phyloP scores from a whole-genome alignment of 2,888 invertebrate species.

The Trachelus iudaicus region DNA sequence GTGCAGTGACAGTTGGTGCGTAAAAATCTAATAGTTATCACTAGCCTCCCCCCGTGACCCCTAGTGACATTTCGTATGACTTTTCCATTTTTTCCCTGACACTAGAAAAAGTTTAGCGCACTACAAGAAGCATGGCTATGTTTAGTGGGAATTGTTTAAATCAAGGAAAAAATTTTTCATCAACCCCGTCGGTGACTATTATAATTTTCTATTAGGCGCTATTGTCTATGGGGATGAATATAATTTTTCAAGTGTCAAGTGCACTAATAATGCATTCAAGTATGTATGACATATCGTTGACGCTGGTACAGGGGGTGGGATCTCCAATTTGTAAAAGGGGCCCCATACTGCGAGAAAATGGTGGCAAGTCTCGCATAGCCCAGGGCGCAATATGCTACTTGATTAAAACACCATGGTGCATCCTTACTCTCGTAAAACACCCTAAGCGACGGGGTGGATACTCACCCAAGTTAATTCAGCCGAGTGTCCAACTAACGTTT shows the following conservation, averaged over 20 bases:
- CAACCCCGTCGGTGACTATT: not conserved
- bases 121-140: not conserved
- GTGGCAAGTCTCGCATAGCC: constrained; percentile 45
- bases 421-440: constrained; percentile 40
- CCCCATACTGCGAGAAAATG: constrained; percentile 50
- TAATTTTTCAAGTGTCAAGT: not conserved
- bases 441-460: constrained; percentile 6
- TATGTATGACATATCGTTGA: constrained; percentile 55
- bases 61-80: not conserved
- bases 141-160: not conserved
- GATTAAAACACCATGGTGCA: constrained; percentile 57
- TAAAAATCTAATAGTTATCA: constrained; percentile 51
- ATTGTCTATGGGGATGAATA: not conserved
- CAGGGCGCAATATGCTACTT: constrained; percentile 60
- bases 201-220: not conserved
- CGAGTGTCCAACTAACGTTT: not conserved
- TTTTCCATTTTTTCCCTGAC: not conserved
- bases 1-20: constrained; percentile 58
- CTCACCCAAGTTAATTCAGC: not conserved
- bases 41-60: not conserved
- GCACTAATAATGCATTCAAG: constrained; percentile 33
- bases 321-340: constrained; percentile 61
- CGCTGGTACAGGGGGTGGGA: constrained; percentile 46
- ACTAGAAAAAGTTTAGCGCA: not conserved
- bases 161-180: not conserved